Evolutionary conservation across 1,140 invertebrate species (phyloP).

Genomic region (Heterodera schachtii): DNA sequence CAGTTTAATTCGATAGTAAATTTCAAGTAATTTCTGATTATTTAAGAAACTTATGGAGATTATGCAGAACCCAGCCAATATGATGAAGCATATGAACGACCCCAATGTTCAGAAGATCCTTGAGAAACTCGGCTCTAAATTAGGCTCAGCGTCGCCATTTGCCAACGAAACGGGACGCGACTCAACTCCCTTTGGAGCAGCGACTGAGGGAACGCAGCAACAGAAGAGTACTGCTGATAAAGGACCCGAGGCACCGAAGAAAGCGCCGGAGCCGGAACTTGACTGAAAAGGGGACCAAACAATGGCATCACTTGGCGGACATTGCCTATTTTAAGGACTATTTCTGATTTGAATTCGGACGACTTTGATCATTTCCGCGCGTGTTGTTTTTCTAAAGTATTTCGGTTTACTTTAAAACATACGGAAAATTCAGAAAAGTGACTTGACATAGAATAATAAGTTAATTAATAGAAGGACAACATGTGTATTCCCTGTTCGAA

Average conservation of each 20-base stretch:
- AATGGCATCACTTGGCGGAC: no score
- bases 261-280: conserved; percentile 48
- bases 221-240: neutral
- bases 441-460: no score
- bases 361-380: no score
- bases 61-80: conserved; percentile 41
- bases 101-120: conserved; percentile 30
- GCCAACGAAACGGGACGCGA: neutral
- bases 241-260: conserved; percentile 19
- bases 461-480: no score
- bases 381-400: no score
- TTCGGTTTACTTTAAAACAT: no score
- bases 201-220: neutral
- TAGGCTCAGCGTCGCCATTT: conserved; percentile 3
- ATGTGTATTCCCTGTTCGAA: no score
- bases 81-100: conserved; percentile 37
- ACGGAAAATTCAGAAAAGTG: no score
- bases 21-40: neutral
- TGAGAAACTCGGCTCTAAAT: conserved; percentile 30
- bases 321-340: no score
- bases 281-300: conserved; percentile 22
- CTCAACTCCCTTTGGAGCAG: neutral
- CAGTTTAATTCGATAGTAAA: neutral
- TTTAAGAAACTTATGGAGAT: conserved; percentile 30
- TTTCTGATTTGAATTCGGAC: no score